Evolutionary conservation across 35 echinoderm and acorn worm genomes (phyloP), one percentile per base, ranked within the genome.

Genomic region (Strongylocentrotus purpuratus): DNA sequence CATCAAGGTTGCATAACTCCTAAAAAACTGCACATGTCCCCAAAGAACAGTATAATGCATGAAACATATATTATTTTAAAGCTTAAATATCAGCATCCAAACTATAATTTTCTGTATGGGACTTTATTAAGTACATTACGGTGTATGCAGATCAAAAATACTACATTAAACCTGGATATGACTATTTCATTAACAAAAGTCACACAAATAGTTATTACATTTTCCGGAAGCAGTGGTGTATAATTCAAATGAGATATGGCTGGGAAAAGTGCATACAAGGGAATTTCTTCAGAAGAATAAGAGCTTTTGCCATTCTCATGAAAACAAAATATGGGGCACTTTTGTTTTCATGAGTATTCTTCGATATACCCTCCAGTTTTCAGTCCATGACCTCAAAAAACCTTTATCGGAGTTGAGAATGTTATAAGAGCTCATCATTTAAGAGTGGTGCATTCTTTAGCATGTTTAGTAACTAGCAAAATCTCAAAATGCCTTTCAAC

Each of bases 291-390:
- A 7, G 65, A 78, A n/a, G 50, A 78, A 78, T 59, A 59, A 78
- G 8, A 78, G 18, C 20, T 31, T 78, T 55, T 55, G 50, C 10
- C 7, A n/a, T 78, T 28, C 5, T 78, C 65, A 78, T 78, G 65
- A 78, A 78, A 78, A n/a, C 65, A 78, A 78, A 78, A 78, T 78
- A 78, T 78, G 65, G 65, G 65, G 65, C 65, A 78, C 65, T 78
- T 78, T 78, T 78, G 65, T 78, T 78, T 78, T 78, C 65, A 78
- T 78, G 65, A 78, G 1, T 78, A 78, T 28, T 18, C 50, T 55
- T 15, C 15, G 50, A 10, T 15, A 55, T 55, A 55, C 50, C 50
- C 35, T 41, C 35, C 35, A 41, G 9, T 59, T 17, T 59, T 59
- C 11, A 59, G 52, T 14, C 52, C 11, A 17, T 59, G 52, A 17